Evolutionary conservation across 2,797 vertebrate species (phyloP).

Genomic region (Odontamblyopus rebecca): DNA sequence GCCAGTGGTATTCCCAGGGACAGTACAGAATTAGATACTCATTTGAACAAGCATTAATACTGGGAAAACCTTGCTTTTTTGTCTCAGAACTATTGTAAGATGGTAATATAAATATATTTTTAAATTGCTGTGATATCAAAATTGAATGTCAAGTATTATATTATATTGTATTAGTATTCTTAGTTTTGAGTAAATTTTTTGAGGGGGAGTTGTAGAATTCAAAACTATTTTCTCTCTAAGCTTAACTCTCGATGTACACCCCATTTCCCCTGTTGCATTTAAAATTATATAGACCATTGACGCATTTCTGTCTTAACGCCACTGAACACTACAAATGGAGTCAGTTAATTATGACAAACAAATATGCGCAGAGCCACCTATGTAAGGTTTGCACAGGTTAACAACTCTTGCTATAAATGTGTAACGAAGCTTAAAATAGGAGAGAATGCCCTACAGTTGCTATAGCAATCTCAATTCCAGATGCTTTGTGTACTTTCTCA

Average conservation of each 20-base stretch:
- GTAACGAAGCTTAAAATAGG: conserved; percentile 82
- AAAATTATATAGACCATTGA: background rate
- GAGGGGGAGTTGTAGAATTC: too few species aligned
- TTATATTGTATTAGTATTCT: background rate
- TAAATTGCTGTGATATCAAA: background rate
- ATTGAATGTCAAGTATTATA: background rate
- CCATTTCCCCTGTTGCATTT: background rate
- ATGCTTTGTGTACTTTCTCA: conserved; percentile 72
- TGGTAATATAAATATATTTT: too few species aligned
- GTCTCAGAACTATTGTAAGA: background rate
- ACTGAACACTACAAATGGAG: conserved; percentile 39
- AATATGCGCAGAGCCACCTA: conserved; percentile 74
- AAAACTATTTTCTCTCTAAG: background rate
- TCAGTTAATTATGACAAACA: conserved; percentile 78
- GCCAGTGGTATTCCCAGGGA: too few species aligned
- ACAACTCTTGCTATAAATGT: conserved; percentile 77
- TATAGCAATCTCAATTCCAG: conserved; percentile 71
- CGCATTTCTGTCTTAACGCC: conserved; percentile 27
- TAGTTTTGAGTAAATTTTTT: background rate
- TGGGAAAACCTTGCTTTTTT: too few species aligned
- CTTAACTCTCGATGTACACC: background rate
- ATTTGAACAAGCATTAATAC: background rate
- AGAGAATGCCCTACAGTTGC: conserved; percentile 75
- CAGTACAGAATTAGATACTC: too few species aligned
- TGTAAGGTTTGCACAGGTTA: conserved; percentile 77